These are phyloP conservation scores for Caenorhabditis tropicalis DNA, from an alignment of 1,140 invertebrate genomes.

Conservation along the genomic window DNA sequence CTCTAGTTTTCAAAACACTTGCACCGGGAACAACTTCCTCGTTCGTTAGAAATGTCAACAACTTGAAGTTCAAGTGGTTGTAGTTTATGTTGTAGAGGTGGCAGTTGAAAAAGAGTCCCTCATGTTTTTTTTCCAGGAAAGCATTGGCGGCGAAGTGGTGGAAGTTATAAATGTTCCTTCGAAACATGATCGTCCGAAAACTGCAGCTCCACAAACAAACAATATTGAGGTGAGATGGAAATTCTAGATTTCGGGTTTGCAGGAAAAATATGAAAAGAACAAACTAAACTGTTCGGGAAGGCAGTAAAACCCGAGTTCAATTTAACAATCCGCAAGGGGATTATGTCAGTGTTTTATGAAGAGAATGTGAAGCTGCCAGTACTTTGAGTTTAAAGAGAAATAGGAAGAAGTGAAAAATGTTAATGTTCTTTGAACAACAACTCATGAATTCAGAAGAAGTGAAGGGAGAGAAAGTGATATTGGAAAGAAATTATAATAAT, in stretches of 20 bases:
- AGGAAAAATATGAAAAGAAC: not conserved
- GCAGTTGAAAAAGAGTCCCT: not conserved
- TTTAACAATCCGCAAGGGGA: not conserved
- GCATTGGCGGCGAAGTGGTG: constrained; percentile 18
- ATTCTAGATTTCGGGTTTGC: not conserved
- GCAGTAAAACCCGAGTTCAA: not conserved
- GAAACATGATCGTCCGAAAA: constrained; percentile 37
- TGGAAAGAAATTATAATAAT: not conserved
- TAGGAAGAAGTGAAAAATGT: not conserved
- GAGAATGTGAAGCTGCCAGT: not conserved
- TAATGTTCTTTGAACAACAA: not conserved
- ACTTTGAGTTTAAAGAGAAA: not conserved
- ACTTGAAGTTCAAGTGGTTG: not conserved
- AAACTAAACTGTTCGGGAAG: not conserved
- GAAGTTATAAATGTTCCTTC: constrained; percentile 34
- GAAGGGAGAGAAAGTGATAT: no score
- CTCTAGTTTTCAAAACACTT: no score
- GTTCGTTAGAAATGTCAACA: no score
- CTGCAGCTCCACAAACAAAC: constrained; percentile 33
- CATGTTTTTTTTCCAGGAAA: not conserved
- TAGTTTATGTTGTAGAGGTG: not conserved
- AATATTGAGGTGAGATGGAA: not conserved
- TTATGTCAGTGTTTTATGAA: not conserved
- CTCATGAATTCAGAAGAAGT: not conserved
- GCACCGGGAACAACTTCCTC: no score